Percentiles rank a stretch among this genome's conserved stretches.
phyloP scores from a whole-genome alignment of 1,140 invertebrate species.

The Acyrthosiphon pisum region DNA sequence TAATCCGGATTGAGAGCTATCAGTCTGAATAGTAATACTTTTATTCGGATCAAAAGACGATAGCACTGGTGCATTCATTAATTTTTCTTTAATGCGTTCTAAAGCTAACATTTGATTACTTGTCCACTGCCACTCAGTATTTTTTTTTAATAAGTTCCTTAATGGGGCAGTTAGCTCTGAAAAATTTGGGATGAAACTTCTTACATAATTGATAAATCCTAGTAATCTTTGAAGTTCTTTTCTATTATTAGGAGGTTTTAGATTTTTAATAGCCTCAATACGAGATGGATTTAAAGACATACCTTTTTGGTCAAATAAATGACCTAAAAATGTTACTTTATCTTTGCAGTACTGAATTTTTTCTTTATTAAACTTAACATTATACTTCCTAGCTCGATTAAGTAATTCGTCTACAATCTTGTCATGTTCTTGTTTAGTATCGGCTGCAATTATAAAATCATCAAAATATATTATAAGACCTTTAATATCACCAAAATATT shows the following conservation, averaged over 20 bases:
- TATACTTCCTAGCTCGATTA: slow-evolving; percentile 60
- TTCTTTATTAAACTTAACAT: slow-evolving; percentile 61
- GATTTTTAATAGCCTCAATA: slow-evolving; percentile 62
- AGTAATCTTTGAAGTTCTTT: slow-evolving; percentile 62
- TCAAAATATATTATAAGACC: slow-evolving; percentile 53
- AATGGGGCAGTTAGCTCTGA: slow-evolving; percentile 62
- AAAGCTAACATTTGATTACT: slow-evolving; percentile 61
- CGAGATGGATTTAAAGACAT: slow-evolving; percentile 63
- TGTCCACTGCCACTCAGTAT: slow-evolving; percentile 63
- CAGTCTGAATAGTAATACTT: slow-evolving; percentile 60
- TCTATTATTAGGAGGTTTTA: slow-evolving; percentile 61
- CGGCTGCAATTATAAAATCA: slow-evolving; percentile 59
- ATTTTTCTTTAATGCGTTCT: slow-evolving; percentile 61
- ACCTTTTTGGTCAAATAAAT: slow-evolving; percentile 60
- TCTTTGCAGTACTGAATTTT: slow-evolving; percentile 61
- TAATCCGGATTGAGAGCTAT: slow-evolving; percentile 61
- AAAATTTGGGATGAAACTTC: slow-evolving; percentile 63
- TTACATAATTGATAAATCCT: slow-evolving; percentile 63
- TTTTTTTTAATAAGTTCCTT: slow-evolving; percentile 62
- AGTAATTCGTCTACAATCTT: slow-evolving; percentile 62
- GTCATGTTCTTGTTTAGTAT: slow-evolving; percentile 61
- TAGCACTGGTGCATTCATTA: slow-evolving; percentile 3
- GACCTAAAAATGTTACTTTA: slow-evolving; percentile 62
- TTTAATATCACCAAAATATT: slow-evolving; percentile 58
- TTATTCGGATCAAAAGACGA: neutral